Evolutionary conservation across 2,888 invertebrate species (phyloP), one percentile per base, ranked within the genome.

Genomic region (Petrolisthes cinctipes): DNA sequence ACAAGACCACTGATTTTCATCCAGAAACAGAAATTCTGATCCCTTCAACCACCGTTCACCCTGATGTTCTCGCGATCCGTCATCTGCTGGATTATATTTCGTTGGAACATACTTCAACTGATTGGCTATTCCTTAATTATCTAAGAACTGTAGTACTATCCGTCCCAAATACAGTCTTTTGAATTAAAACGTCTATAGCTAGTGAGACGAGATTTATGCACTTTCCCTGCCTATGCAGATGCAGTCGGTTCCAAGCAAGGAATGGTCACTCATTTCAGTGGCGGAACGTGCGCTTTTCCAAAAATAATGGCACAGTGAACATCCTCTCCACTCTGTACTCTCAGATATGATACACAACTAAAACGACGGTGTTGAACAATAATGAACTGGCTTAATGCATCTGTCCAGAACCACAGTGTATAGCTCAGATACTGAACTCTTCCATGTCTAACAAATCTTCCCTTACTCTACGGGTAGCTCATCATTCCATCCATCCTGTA

Each of bases 11-110:
- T 61, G 61, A 9, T 6, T 9, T 61, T 6, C 61, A 61, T 61
- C n/a, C 7, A 7, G 17, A 7, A 7, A 73, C 73, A 73, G 23
- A n/a, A 73, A 73, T n/a, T 73, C 73, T n/a, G 23, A n/a, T n/a
- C 23, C 23, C 23, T 73, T 7, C n/a, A n/a, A 11, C 73, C 73
- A 73, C 23, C n/a, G 6, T 20, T 73, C n/a, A 73, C 73, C n/a
- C 6, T 73, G n/a, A 11, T 6, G 23, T 5, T n/a, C 73, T 14
- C 73, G 23, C 5, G 73, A 73, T 14, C 11, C 73, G 23, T 73
- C 73, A 73, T 73, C 73, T 73, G 78, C 78, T 78, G 78, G 78
- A 51, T 78, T 78, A 51, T 5, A 51, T 5, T 51, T 51, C 4
- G 78, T 9, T 5, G 11, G 7, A 4, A 78, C 78, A 78, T 78